A percentile compares a stretch with the other conserved stretches of the same genome.
Conservation (phyloP, 2,888 invertebrate species). For the Harpalus rubripes region DNA sequence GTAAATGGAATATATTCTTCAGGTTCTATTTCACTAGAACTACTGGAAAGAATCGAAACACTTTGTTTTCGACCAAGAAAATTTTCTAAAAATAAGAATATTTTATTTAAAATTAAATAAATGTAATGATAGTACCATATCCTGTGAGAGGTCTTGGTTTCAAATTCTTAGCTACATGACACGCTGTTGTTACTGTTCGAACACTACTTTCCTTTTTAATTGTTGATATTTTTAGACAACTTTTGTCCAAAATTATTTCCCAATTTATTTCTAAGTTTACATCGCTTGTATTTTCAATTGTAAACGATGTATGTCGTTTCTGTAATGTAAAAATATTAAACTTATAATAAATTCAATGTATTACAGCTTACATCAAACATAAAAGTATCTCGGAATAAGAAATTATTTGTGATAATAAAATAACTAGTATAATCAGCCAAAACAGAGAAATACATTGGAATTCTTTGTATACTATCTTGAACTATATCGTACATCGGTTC, state of each 20-base stretch:
- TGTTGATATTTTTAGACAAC: slow-evolving; percentile 1
- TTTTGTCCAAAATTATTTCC: slow-evolving; percentile 67
- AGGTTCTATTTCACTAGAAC: neutral
- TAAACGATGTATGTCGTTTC: slow-evolving; percentile 71
- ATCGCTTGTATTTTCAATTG: slow-evolving; percentile 72
- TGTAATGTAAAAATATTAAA: slow-evolving; percentile 75
- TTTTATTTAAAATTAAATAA: neutral
- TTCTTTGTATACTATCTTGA: slow-evolving; percentile 72
- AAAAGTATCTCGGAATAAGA: slow-evolving; percentile 79
- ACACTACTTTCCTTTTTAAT: neutral
- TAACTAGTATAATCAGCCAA: slow-evolving; percentile 80
- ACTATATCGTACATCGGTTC: slow-evolving; percentile 74
- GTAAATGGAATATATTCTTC: slow-evolving; percentile 76
- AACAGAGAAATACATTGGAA: slow-evolving; percentile 79
- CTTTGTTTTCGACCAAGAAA: neutral
- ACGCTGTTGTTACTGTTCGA: neutral
- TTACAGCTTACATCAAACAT: slow-evolving; percentile 77
- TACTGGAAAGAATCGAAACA: slow-evolving; percentile 21
- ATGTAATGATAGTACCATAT: slow-evolving; percentile 12
- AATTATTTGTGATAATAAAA: slow-evolving; percentile 76
- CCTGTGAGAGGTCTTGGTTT: slow-evolving; percentile 55
- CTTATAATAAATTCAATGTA: neutral
- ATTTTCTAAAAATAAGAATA: neutral
- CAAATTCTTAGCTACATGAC: neutral
- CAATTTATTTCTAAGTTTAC: slow-evolving; percentile 72